A percentile compares a stretch with the other conserved stretches of the same genome.
phyloP scores from a whole-genome alignment of 1,140 invertebrate genomes.

The Drosophila mauritiana region DNA sequence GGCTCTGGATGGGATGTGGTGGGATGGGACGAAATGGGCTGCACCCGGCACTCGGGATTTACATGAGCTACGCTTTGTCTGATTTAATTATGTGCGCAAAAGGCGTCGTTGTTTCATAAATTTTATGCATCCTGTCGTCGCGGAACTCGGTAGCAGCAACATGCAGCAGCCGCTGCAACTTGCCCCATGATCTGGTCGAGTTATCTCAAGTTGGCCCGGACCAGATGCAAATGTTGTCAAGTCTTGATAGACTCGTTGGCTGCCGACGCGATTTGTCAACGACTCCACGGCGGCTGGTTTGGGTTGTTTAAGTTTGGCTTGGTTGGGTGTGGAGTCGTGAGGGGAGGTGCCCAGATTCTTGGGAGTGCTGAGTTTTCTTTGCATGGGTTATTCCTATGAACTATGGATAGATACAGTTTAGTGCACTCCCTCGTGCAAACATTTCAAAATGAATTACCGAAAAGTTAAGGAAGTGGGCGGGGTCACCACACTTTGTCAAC shows the following conservation, averaged over 20 bases:
- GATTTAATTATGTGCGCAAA: slow-evolving; percentile 81
- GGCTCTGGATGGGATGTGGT: slow-evolving; percentile 7
- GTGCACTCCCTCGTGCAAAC: too few relatives aligned
- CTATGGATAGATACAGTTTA: too few relatives aligned
- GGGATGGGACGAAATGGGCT: slow-evolving; percentile 15
- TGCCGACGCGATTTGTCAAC: slow-evolving; percentile 71
- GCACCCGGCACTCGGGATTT: slow-evolving; percentile 53
- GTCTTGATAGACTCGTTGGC: slow-evolving; percentile 78
- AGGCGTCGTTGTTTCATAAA: slow-evolving; percentile 82
- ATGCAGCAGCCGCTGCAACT: slow-evolving; percentile 5
- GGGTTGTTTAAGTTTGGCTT: too few relatives aligned
- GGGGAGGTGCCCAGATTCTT: slow-evolving; percentile 6
- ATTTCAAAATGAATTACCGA: too few relatives aligned
- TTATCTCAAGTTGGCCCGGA: slow-evolving; percentile 21
- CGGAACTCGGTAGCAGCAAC: slow-evolving; percentile 43
- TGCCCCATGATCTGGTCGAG: slow-evolving; percentile 11
- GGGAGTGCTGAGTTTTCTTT: neutral
- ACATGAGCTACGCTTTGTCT: slow-evolving; percentile 78
- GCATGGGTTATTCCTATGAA: neutral
- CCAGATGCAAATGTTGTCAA: slow-evolving; percentile 70
- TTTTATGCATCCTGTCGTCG: slow-evolving; percentile 77
- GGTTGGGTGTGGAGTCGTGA: too few relatives aligned
- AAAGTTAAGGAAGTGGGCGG: too few relatives aligned
- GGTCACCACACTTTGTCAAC: too few relatives aligned
- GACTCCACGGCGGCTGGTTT: slow-evolving; percentile 10